Base-by-base conservation (phyloP, 2,888 invertebrate genomes). In the Electrophaes corylata region DNA sequence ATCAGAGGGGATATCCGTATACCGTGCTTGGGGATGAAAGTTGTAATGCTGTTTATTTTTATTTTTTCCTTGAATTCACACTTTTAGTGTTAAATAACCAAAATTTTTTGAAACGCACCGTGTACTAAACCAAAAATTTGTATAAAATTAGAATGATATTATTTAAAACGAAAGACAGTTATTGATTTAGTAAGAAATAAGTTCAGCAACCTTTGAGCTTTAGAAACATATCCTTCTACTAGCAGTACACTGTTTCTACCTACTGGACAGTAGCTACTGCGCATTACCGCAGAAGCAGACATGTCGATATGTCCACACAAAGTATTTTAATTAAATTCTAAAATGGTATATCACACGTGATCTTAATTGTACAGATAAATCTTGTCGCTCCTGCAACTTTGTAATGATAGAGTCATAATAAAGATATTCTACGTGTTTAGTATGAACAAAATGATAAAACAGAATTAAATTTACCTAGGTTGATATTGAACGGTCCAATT, bases 301-400 rank as follows among this genome's bases (percentile, higher is more conserved):
- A 57, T 45, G 65, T 62, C 66, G 48, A 68, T 70, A 58, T 41
- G 65, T 63, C 56, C 51, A 33, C 56, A 65, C 66, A 60, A 61
- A 67, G 63, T 67, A 69, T 67, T 66, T 62, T 65, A 68, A 70
- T 70, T 70, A 66, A 65, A 69, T 67, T 52, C 67, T 64, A 65
- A 61, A 61, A 65, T 58, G 60, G 62, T 64, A 61, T 66, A 69
- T 66, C 67, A 59, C 67, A 61, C 59, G 60, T 62, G 56, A 69
- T 66, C 66, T 66, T 70, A 70, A 69, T 70, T 64, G 65, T 60
- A 53, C 52, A 55, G 52, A 69, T 71, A 69, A 67, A 67, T 67
- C 66, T 67, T 41, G 53, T 48, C 43, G 46, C 57, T 63, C 55
- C 60, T 64, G 63, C 59, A 40, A 50, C 62, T 58, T 57, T 48